phyloP scores from a whole-genome alignment of 2,797 vertebrate species.

The Danio tinwini region DNA sequence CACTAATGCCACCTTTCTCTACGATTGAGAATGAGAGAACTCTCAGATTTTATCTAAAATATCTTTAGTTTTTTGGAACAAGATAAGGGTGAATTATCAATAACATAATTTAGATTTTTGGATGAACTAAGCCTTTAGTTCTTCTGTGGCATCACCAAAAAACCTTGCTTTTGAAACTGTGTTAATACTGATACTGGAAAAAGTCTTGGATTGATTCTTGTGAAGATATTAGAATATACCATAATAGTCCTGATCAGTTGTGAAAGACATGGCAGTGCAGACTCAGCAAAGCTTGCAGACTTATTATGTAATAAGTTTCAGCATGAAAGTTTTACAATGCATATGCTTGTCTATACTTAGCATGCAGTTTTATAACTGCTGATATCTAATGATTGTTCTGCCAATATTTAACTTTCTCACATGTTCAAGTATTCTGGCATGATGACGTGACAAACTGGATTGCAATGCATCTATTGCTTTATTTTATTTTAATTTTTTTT shows the following conservation, averaged over 20 bases:
- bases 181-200: not conserved
- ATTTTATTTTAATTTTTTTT: not conserved
- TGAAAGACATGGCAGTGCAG: not conserved
- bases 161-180: no score
- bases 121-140: no score
- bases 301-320: not conserved
- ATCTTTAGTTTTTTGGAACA: no score
- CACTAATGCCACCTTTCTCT: no score
- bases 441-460: not conserved
- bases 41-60: no score
- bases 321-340: not conserved
- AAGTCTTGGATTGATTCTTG: not conserved
- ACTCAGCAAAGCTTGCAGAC: not conserved
- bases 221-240: not conserved
- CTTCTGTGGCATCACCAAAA: no score
- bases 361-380: constrained; percentile 8
- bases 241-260: not conserved
- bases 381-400: constrained; percentile 6
- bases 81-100: no score
- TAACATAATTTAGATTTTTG: no score
- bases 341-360: constrained; percentile 2
- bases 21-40: no score
- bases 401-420: not conserved
- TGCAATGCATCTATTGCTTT: not conserved
- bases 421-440: not conserved